Evolutionary conservation across 2,797 vertebrate genomes (phyloP).

Genomic region (Zonotrichia albicollis): DNA sequence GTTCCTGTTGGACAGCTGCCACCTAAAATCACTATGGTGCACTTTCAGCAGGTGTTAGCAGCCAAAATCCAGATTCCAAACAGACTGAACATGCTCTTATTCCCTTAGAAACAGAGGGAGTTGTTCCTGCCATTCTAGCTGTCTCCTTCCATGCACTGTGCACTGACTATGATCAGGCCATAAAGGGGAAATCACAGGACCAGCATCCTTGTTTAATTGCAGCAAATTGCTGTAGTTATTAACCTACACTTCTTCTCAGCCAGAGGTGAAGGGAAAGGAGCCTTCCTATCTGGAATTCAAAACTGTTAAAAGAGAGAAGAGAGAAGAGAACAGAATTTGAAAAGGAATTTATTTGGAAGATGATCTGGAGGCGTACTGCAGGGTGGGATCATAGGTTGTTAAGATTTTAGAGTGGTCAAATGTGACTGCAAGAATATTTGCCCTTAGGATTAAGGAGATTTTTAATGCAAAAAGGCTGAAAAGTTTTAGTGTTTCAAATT

Average conservation of each 20-base stretch:
- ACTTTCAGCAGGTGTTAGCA: background rate
- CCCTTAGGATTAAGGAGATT: background rate
- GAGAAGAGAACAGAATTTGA: background rate
- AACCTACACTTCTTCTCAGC: background rate
- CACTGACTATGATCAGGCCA: background rate
- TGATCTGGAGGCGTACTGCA: background rate
- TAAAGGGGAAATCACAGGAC: background rate
- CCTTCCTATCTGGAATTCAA: background rate
- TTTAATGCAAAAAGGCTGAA: background rate
- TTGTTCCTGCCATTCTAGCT: background rate
- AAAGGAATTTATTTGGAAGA: background rate
- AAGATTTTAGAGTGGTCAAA: background rate
- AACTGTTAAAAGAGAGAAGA: background rate
- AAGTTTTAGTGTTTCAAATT: background rate
- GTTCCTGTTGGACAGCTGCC: background rate
- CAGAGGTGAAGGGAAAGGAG: background rate
- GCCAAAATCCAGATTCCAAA: background rate
- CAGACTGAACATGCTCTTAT: background rate
- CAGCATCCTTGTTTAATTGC: background rate
- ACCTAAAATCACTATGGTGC: background rate
- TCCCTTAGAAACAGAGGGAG: background rate
- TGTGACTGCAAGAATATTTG: background rate
- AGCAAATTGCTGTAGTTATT: background rate
- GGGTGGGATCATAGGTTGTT: background rate
- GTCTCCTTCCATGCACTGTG: background rate